These are phyloP conservation scores for Diplogasteroides magnus DNA, from an alignment of 1,140 invertebrate genomes.

Conservation along the genomic window DNA sequence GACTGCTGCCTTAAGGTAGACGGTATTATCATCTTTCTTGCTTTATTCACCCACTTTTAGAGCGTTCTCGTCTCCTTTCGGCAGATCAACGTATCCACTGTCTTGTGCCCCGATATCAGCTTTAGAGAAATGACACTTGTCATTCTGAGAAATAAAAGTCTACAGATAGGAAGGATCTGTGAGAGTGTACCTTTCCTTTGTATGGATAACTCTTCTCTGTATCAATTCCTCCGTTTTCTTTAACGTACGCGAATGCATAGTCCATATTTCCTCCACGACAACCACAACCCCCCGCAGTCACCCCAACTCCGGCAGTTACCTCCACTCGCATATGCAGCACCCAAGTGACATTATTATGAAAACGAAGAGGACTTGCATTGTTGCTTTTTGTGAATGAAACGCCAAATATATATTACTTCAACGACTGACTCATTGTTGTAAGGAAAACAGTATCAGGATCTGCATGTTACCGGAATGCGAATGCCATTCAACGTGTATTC, in stretches of 20 bases:
- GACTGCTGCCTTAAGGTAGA: constrained; percentile 64
- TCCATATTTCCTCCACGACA: constrained; percentile 94
- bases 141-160: constrained; percentile 55
- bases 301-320: too few species aligned
- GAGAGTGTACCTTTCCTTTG: constrained; percentile 63
- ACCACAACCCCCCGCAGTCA: constrained; percentile 92
- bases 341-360: too few species aligned
- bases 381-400: too few species aligned
- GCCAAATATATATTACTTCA: too few species aligned
- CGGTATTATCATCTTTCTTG: neutral
- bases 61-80: constrained; percentile 65
- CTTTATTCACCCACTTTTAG: constrained; percentile 57
- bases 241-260: constrained; percentile 76
- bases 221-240: constrained; percentile 78
- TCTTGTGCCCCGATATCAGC: constrained; percentile 73
- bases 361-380: too few species aligned
- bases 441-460: too few species aligned
- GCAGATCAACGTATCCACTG: constrained; percentile 73
- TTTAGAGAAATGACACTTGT: constrained; percentile 67
- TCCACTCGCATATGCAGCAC: too few species aligned
- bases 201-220: constrained; percentile 87
- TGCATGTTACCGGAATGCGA: too few species aligned
- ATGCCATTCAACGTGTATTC: too few species aligned
- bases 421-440: too few species aligned
- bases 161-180: constrained; percentile 4